Evolutionary conservation across 1,140 invertebrate genomes (phyloP).

Genomic region (Heliconius congener): DNA sequence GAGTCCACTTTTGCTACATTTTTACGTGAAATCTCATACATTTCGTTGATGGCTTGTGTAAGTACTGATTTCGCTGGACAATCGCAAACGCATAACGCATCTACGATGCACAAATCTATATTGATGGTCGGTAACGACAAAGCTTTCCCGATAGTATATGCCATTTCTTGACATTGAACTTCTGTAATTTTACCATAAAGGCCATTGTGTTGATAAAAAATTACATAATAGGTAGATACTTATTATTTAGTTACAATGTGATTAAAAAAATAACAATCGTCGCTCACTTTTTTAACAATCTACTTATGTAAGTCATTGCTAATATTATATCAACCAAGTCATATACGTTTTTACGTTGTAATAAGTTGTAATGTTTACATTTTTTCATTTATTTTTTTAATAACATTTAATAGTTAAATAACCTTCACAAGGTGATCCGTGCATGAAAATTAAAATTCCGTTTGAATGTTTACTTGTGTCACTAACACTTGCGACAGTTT

Average conservation of each 20-base stretch:
- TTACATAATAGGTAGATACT: neutral
- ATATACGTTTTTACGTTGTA: too few relatives aligned
- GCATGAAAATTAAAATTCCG: constrained; percentile 65
- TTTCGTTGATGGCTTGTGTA: constrained; percentile 56
- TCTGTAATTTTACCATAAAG: constrained; percentile 47
- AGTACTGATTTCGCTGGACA: constrained; percentile 53
- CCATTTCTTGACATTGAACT: constrained; percentile 66
- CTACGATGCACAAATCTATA: constrained; percentile 61
- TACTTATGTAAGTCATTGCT: too few relatives aligned
- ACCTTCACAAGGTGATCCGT: constrained; percentile 73
- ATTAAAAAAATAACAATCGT: too few relatives aligned
- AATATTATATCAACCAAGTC: too few relatives aligned
- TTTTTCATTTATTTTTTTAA: too few relatives aligned
- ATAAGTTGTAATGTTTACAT: too few relatives aligned
- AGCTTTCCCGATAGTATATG: constrained; percentile 62
- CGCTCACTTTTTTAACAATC: too few relatives aligned
- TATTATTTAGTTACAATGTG: too few relatives aligned
- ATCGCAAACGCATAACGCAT: constrained; percentile 58
- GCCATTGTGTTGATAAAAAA: neutral
- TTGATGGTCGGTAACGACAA: constrained; percentile 60
- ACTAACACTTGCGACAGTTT: constrained; percentile 32
- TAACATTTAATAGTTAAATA: neutral
- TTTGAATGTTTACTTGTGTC: constrained; percentile 49
- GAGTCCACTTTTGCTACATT: constrained; percentile 40
- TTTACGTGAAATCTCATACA: constrained; percentile 51